Conservation (phyloP, 2,113 vertebrate species). For the Pseudonaja textilis region DNA sequence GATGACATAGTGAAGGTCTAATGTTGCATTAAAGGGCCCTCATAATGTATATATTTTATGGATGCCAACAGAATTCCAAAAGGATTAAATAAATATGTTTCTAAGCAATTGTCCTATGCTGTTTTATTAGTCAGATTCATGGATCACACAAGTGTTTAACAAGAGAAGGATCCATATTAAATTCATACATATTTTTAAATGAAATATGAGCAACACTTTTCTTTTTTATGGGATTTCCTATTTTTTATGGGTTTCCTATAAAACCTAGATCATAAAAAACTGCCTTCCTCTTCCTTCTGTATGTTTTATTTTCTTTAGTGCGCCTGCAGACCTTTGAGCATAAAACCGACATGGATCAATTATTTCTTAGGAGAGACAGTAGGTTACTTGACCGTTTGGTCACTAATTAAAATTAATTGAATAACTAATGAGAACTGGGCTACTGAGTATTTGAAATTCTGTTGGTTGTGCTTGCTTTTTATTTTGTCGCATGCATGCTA, state of each 20-base stretch:
- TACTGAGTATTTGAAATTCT: neutral
- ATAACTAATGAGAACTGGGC: neutral
- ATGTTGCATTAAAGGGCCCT: neutral
- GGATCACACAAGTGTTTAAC: conserved; percentile 70
- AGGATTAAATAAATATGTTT: conserved; percentile 74
- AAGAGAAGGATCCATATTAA: conserved; percentile 73
- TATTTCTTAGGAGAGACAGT: neutral
- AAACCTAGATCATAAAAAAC: conserved; percentile 66
- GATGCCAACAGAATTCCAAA: conserved; percentile 71
- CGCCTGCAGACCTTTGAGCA: neutral
- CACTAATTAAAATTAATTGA: neutral
- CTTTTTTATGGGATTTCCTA: conserved; percentile 54
- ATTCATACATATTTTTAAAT: conserved; percentile 59
- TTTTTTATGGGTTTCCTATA: conserved; percentile 65
- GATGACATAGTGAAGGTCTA: neutral
- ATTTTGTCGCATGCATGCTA: neutral
- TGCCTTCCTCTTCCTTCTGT: conserved; percentile 58
- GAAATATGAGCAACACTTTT: conserved; percentile 69
- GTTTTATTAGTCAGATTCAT: conserved; percentile 64
- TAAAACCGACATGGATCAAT: conserved; percentile 28
- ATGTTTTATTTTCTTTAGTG: neutral
- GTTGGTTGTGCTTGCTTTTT: neutral
- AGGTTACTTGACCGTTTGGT: neutral
- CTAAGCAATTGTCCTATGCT: conserved; percentile 53
- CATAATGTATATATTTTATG: conserved; percentile 66